Base-by-base conservation (phyloP, 2,113 vertebrate species). In the Regulus satrapa region DNA sequence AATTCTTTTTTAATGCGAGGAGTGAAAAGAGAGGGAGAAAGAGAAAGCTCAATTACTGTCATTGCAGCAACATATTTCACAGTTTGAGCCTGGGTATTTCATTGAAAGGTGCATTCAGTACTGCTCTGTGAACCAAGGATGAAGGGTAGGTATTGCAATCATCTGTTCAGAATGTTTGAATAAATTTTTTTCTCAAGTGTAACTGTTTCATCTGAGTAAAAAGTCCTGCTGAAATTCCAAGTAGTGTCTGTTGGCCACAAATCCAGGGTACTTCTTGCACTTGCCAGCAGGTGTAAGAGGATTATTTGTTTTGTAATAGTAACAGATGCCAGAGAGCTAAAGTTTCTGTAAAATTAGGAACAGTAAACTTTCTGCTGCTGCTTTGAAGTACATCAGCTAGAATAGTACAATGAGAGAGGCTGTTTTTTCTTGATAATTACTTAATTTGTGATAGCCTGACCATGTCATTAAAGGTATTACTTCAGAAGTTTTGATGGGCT, bases 231-330 rank as follows among this genome's bases (percentile, higher is more conserved):
- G 68, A 67, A 94, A 62, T 76, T 68, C 55, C 13, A 41, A 20
- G 36, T 51, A 43, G 46, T 69, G 66, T 59, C 51, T 84, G 45
- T 80, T 51, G 31, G 52, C 61, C 52, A 54, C 46, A 81, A 62
- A 81, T 86, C 59, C 76, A 84, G 49, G 73, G 64, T 91, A 28
- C 45, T 96, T 58, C 67, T 63, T 89, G 52, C 43, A 71, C 52
- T 7, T 89, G 54, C 77, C 61, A 89, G 73, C 61, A 68, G 78
- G 66, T 78, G 10, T 92, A 89, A 95, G 85, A 90, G 82, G 82
- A 83, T 88, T 96, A 78, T 61, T 93, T 88, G 87, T 91, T 96
- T 88, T 90, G 29, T 93, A 92, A 80, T 73, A 54, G 66, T 76
- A 88, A 54, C 58, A 80, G 40, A 41, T 83, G 54, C 58, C 41